These are phyloP conservation scores for Cataglyphis altisquamis DNA, from an alignment of 2,888 invertebrate genomes.

Conservation along the genomic window DNA sequence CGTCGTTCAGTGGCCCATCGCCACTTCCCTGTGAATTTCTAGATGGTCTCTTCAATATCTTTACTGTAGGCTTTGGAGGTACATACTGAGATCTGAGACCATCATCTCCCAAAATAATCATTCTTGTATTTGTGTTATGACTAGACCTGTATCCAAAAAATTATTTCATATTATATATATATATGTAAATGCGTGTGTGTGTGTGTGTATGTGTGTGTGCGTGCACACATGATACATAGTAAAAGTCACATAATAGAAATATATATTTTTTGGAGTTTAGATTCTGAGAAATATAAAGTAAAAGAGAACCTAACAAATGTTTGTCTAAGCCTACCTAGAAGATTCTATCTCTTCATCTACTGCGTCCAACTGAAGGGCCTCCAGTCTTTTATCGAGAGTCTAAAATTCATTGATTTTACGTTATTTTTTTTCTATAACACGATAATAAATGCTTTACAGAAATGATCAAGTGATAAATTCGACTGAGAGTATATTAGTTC, in stretches of 20 bases:
- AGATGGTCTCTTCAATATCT: slow-evolving; percentile 93
- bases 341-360: slow-evolving; percentile 82
- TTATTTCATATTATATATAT: not conserved
- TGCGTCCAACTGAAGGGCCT: slow-evolving; percentile 82
- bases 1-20: slow-evolving; percentile 89
- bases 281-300: not conserved
- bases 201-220: too few relatives aligned
- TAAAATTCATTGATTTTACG: slow-evolving; percentile 74
- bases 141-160: slow-evolving; percentile 74
- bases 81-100: slow-evolving; percentile 93
- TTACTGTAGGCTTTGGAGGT: slow-evolving; percentile 93
- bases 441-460: not conserved
- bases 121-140: slow-evolving; percentile 86
- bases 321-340: slow-evolving; percentile 77
- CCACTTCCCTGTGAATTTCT: slow-evolving; percentile 85
- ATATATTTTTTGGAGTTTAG: not conserved
- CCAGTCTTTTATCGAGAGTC: slow-evolving; percentile 84
- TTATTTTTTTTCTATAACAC: slow-evolving; percentile 22
- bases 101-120: slow-evolving; percentile 92
- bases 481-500: not conserved
- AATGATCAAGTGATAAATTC: not conserved
- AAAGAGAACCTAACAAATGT: not conserved
- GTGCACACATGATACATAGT: not conserved
- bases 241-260: not conserved
- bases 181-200: not conserved